phyloP scores from a whole-genome alignment of 2,888 invertebrate species.

The Drosophila prolongata region DNA sequence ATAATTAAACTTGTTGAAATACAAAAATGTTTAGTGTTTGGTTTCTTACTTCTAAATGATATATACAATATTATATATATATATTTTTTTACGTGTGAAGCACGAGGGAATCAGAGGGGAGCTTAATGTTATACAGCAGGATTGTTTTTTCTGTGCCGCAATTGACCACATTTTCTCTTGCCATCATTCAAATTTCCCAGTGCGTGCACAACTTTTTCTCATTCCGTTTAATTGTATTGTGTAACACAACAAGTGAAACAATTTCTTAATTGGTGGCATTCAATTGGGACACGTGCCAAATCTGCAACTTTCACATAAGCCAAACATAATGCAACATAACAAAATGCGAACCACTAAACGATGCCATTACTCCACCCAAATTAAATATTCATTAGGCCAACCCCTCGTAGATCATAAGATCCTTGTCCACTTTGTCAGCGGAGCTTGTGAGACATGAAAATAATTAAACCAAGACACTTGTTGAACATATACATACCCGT shows the following conservation, averaged over 20 bases:
- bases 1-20: not conserved
- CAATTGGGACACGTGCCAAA: slow-evolving; percentile 62
- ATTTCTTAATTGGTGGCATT: slow-evolving; percentile 65
- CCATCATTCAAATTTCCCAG: slow-evolving; percentile 75
- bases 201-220: slow-evolving; percentile 36
- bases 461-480: slow-evolving; percentile 75
- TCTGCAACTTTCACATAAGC: slow-evolving; percentile 60
- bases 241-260: slow-evolving; percentile 48
- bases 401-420: slow-evolving; percentile 53
- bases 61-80: too few relatives aligned
- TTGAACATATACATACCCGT: slow-evolving; percentile 65
- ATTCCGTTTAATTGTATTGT: slow-evolving; percentile 50
- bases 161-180: slow-evolving; percentile 23
- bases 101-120: slow-evolving; percentile 19
- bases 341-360: slow-evolving; percentile 12
- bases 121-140: slow-evolving; percentile 66
- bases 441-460: slow-evolving; percentile 69
- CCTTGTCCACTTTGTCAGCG: slow-evolving; percentile 76
- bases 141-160: slow-evolving; percentile 12
- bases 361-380: slow-evolving; percentile 35
- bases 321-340: slow-evolving; percentile 22
- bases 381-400: slow-evolving; percentile 58
- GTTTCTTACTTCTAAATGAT: not conserved
- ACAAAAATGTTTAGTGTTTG: not conserved
- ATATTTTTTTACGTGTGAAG: slow-evolving; percentile 1